A percentile compares a stretch with the other conserved stretches of the same genome.
Evolutionary conservation across 2,888 invertebrate species (phyloP).

Genomic region (Stegophylla sp.): DNA sequence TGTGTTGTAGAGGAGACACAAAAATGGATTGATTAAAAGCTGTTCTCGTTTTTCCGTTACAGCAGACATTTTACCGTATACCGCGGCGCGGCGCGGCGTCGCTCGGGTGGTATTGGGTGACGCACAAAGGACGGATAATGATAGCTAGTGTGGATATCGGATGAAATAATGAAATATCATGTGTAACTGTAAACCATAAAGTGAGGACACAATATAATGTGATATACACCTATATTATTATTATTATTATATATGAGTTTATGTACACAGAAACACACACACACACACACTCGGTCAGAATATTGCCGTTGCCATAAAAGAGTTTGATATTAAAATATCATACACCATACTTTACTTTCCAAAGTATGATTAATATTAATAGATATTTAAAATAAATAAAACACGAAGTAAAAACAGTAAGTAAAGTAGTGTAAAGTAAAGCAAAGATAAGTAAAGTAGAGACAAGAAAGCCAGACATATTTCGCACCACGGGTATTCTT

Average conservation of each 20-base stretch:
- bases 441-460: too few species aligned
- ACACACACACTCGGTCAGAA: too few species aligned
- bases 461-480: too few species aligned
- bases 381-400: too few species aligned
- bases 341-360: too few species aligned
- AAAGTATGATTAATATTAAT: too few species aligned
- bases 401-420: too few species aligned
- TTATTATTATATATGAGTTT: neutral
- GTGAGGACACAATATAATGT: constrained; percentile 43
- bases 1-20: neutral
- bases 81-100: neutral
- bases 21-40: constrained; percentile 57
- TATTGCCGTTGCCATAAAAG: too few species aligned
- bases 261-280: neutral
- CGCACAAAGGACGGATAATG: constrained; percentile 42
- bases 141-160: constrained; percentile 54
- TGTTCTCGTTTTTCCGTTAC: constrained; percentile 43
- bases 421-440: too few species aligned
- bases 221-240: constrained; percentile 9
- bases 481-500: too few species aligned
- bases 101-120: constrained; percentile 43
- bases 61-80: constrained; percentile 21
- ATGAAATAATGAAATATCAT: constrained; percentile 57
- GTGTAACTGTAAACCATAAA: constrained; percentile 56
- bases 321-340: too few species aligned